These are phyloP conservation scores for Drosophila vallismaia DNA, from an alignment of 2,888 invertebrate species.

Conservation along the genomic window DNA sequence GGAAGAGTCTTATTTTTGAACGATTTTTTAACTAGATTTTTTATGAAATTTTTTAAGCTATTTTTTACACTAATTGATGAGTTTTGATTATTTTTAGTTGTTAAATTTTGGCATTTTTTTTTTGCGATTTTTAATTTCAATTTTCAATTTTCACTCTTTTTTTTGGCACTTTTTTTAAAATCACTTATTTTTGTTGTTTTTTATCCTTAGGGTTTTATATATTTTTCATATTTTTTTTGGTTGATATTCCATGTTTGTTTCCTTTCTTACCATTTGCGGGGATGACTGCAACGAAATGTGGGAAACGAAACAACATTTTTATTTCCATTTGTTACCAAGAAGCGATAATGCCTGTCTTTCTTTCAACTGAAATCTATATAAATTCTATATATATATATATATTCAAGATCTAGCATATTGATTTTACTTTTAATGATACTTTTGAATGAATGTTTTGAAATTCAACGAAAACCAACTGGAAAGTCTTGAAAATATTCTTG, in stretches of 20 bases:
- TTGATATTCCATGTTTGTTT: conserved; percentile 19
- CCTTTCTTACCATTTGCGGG: conserved; percentile 71
- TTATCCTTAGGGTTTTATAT: neutral
- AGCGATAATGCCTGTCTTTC: conserved; percentile 4
- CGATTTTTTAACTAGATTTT: conserved; percentile 19
- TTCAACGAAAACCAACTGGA: conserved; percentile 11
- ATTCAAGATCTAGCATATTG: neutral
- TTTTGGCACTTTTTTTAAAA: neutral
- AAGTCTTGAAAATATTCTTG: neutral
- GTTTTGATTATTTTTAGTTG: conserved; percentile 14
- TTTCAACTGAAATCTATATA: neutral
- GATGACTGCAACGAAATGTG: conserved; percentile 50
- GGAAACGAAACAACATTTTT: conserved; percentile 15
- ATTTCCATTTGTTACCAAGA: conserved; percentile 4
- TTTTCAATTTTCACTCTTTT: neutral
- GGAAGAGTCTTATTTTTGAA: conserved; percentile 1
- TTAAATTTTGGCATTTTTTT: conserved; percentile 10
- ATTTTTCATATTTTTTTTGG: neutral
- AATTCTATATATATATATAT: neutral
- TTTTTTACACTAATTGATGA: neutral
- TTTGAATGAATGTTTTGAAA: neutral
- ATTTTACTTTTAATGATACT: neutral
- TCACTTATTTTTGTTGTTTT: conserved; percentile 7
- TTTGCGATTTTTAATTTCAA: neutral
- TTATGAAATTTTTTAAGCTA: conserved; percentile 9